Evolutionary conservation across 2,797 vertebrate genomes (phyloP), one percentile per base, ranked within the genome.

Genomic region (Hypotaenidia okinawae): DNA sequence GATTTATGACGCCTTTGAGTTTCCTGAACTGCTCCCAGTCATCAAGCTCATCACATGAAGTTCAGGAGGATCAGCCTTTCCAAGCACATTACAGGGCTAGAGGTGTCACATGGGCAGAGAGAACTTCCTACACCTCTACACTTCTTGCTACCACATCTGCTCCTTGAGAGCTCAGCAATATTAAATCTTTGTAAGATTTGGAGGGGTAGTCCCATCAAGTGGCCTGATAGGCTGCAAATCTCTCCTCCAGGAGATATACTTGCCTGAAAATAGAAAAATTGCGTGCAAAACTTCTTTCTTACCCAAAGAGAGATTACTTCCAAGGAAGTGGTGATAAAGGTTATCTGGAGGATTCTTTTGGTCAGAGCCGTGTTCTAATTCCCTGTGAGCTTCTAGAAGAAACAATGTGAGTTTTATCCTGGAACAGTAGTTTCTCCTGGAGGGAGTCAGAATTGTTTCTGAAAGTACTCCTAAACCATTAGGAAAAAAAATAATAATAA

Each of bases 1-100:
- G 80, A 93, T 95, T 94, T 90, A 73, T 88, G 77, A 39, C 45
- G 62, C 61, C 52, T 85, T 72, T 58, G 59, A 88, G 70, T 81
- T 90, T 52, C 72, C 70, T 90, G 74, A 92, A 58, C 58, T 61
- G 43, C 55, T 93, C 2, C 1, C 45, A 82, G 78, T 35, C 32
- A 58, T 62, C 61, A 59, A 78, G 58, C 25, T 94, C 58, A 24
- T 58, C 49, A 22, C 25, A 6, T 58, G 27, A 72, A 85, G 49
- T 83, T 90, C 81, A 79, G 74, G 33, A 96, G 28, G 67, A 84
- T 78, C 41, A 47, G 37, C 25, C 39, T 35, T 77, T 76, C 67
- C 57, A 47, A 83, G 43, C 52, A 37, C 3, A 0, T 69, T 69
- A 47, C 7, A 19, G 63, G 35, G 28, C 51, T 91, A 16, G 55